phyloP scores from a whole-genome alignment of 2,888 invertebrate species.

The Oscheius sp. region DNA sequence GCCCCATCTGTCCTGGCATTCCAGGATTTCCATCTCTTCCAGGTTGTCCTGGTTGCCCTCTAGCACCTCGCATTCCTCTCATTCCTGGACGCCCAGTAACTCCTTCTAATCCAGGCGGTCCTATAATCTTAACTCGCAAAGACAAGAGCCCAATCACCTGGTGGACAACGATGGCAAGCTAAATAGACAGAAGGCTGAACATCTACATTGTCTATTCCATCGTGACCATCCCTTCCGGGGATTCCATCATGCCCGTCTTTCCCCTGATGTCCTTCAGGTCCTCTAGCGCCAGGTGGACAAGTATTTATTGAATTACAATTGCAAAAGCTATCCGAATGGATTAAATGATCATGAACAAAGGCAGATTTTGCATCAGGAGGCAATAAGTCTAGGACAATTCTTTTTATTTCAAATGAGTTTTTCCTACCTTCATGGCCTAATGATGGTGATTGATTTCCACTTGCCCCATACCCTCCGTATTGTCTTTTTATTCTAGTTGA shows the following conservation, averaged over 20 bases:
- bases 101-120: conserved; percentile 38
- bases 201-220: conserved; percentile 18
- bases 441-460: background rate
- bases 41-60: conserved; percentile 39
- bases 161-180: background rate
- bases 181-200: background rate
- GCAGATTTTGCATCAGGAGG: background rate
- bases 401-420: background rate
- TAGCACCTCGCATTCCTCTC: conserved; percentile 39
- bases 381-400: background rate
- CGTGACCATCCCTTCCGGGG: conserved; percentile 21
- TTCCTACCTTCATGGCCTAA: too few relatives aligned
- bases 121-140: too few relatives aligned
- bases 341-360: background rate
- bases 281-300: conserved; percentile 20
- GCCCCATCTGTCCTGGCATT: conserved; percentile 32
- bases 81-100: conserved; percentile 33
- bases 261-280: conserved; percentile 26
- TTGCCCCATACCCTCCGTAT: conserved; percentile 7
- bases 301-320: background rate
- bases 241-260: background rate
- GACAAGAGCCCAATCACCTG: background rate
- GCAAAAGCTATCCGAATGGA: background rate
- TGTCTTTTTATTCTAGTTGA: conserved; percentile 6
- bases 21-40: conserved; percentile 36